Percentiles rank a stretch among this genome's conserved stretches.
phyloP scores from a whole-genome alignment of 2,797 vertebrate genomes.

The Oryzias dopingdopingensis region DNA sequence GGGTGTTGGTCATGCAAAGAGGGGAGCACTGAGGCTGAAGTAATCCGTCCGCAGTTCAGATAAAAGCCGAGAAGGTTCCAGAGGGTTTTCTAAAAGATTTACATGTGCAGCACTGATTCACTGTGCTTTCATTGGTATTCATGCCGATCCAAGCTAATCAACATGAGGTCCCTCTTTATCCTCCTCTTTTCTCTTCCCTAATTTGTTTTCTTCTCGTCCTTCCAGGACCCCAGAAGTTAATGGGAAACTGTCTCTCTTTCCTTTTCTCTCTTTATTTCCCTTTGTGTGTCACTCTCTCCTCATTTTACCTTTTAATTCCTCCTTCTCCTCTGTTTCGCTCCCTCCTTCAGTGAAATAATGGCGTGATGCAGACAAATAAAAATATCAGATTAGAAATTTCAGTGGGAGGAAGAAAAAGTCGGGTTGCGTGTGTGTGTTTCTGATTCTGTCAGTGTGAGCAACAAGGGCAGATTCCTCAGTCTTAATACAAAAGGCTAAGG shows the following conservation, averaged over 20 bases:
- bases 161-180: conserved; percentile 50
- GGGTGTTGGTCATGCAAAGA: no score
- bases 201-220: conserved; percentile 36
- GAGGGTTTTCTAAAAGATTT: conserved; percentile 28
- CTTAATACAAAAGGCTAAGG: conserved; percentile 32
- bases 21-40: neutral
- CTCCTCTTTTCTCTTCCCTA: conserved; percentile 28
- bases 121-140: conserved; percentile 41
- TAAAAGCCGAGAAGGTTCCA: conserved; percentile 26
- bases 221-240: conserved; percentile 23
- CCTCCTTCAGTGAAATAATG: conserved; percentile 5
- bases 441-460: conserved; percentile 5
- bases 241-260: conserved; percentile 4
- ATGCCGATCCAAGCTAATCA: conserved; percentile 39
- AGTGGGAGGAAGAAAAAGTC: conserved; percentile 21
- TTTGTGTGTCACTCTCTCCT: neutral
- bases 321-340: neutral
- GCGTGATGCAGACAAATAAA: neutral
- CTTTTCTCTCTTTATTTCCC: neutral
- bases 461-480: conserved; percentile 24
- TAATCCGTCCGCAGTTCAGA: conserved; percentile 23
- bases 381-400: conserved; percentile 29
- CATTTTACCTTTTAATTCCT: conserved; percentile 10
- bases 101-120: conserved; percentile 31
- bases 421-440: conserved; percentile 6